These are phyloP conservation scores for Syritta pipiens DNA, from an alignment of 2,888 invertebrate genomes.

Conservation along the genomic window DNA sequence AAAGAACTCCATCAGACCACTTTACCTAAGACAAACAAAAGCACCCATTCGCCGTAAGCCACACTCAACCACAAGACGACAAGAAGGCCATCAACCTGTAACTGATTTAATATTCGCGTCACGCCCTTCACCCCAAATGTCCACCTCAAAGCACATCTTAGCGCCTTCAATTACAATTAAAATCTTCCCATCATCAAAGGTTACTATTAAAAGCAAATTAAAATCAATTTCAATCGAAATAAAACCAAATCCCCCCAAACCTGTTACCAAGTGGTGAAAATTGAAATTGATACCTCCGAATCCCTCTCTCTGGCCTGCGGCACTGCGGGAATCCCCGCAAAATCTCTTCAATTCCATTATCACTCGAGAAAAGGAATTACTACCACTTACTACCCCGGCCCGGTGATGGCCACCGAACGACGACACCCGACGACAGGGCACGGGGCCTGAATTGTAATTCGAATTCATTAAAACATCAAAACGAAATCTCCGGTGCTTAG, in stretches of 20 bases:
- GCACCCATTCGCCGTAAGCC: too few species aligned
- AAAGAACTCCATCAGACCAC: too few species aligned
- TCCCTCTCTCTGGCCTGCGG: background rate
- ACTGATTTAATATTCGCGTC: background rate
- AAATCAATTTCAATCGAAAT: slow-evolving; percentile 41
- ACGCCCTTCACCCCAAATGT: background rate
- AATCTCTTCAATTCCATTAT: slow-evolving; percentile 38
- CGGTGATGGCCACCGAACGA: slow-evolving; percentile 9
- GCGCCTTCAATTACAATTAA: background rate
- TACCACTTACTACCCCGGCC: background rate
- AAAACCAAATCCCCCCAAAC: slow-evolving; percentile 34
- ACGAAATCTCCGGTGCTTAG: slow-evolving; percentile 50
- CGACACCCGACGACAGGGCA: background rate
- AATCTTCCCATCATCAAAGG: slow-evolving; percentile 6
- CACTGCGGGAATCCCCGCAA: background rate
- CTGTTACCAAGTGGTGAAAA: slow-evolving; percentile 13
- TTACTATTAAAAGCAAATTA: slow-evolving; percentile 16
- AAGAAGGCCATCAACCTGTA: too few species aligned
- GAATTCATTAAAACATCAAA: slow-evolving; percentile 48
- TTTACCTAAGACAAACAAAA: too few species aligned
- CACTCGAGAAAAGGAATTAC: slow-evolving; percentile 34
- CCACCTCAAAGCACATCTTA: background rate
- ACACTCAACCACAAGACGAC: too few species aligned
- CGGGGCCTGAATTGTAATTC: slow-evolving; percentile 17
- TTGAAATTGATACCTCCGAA: slow-evolving; percentile 29